phyloP scores from a whole-genome alignment of 2,888 invertebrate species.

The Platycnemis pennipes region DNA sequence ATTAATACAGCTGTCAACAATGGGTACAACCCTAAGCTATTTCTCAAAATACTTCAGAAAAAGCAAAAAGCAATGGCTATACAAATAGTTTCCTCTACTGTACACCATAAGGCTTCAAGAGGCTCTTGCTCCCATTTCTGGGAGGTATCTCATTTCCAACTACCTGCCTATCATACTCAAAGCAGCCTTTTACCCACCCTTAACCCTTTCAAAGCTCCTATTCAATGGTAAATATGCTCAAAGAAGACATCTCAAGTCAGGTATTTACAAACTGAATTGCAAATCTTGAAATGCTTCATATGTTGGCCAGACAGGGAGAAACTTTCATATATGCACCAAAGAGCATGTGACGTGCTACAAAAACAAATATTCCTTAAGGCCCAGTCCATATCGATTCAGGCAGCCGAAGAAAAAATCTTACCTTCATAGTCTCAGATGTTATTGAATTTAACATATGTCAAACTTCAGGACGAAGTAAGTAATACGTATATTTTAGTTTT shows the following conservation, averaged over 20 bases:
- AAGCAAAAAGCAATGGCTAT: not conserved
- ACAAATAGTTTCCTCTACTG: not conserved
- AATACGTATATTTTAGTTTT: too few relatives aligned
- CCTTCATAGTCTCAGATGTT: too few relatives aligned
- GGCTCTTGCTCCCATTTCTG: not conserved
- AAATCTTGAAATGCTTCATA: not conserved
- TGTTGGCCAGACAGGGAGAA: not conserved
- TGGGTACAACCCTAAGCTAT: not conserved
- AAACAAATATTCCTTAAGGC: not conserved
- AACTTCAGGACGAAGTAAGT: too few relatives aligned
- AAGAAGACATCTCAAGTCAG: not conserved
- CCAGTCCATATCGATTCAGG: too few relatives aligned
- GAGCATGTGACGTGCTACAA: not conserved
- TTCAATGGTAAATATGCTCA: not conserved
- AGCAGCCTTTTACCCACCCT: not conserved
- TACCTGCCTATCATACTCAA: not conserved
- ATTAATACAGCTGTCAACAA: not conserved
- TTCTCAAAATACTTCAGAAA: not conserved
- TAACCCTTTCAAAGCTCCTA: not conserved
- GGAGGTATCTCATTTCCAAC: not conserved
- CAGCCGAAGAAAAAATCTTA: too few relatives aligned
- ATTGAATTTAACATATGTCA: too few relatives aligned
- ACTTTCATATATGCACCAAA: not conserved
- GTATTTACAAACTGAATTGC: not conserved
- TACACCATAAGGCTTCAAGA: not conserved